Percentiles rank a stretch among this genome's conserved stretches.
Evolutionary conservation across 2,113 vertebrate species (phyloP).

Genomic region (Notothenia coriiceps): DNA sequence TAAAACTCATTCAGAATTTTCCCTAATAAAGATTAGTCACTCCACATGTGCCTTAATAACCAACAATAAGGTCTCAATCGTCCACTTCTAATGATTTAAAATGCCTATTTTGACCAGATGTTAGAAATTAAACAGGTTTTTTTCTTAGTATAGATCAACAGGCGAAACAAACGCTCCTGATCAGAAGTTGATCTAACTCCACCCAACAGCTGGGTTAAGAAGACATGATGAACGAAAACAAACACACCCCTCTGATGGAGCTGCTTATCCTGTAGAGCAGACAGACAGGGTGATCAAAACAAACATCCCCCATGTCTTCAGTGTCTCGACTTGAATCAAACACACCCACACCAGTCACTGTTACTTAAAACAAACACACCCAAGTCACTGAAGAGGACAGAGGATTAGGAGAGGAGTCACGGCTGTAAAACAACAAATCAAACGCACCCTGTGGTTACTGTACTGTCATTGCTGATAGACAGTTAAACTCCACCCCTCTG

Average conservation of each 20-base stretch:
- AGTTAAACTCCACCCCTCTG: slow-evolving; percentile 13
- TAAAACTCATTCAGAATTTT: too few species aligned
- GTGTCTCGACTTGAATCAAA: neutral
- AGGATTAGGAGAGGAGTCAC: neutral
- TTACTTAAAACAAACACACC: slow-evolving; percentile 3
- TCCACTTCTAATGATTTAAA: too few species aligned
- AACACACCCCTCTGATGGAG: slow-evolving; percentile 12
- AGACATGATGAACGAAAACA: neutral
- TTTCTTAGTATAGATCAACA: neutral
- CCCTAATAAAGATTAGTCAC: neutral
- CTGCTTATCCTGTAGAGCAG: neutral
- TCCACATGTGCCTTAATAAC: neutral
- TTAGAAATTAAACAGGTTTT: too few species aligned
- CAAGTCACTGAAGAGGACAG: neutral
- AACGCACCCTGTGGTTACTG: neutral
- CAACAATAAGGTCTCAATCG: too few species aligned
- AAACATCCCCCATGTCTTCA: slow-evolving; percentile 1
- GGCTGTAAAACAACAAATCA: neutral
- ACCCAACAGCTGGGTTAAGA: neutral
- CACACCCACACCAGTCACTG: neutral
- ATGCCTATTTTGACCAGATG: too few species aligned
- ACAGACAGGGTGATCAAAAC: slow-evolving; percentile 7
- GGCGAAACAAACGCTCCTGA: slow-evolving; percentile 5
- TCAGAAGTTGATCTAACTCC: neutral
- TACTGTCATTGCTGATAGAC: neutral